Conservation (phyloP, 2,888 invertebrate species). For the Himalopsyche japonica region DNA sequence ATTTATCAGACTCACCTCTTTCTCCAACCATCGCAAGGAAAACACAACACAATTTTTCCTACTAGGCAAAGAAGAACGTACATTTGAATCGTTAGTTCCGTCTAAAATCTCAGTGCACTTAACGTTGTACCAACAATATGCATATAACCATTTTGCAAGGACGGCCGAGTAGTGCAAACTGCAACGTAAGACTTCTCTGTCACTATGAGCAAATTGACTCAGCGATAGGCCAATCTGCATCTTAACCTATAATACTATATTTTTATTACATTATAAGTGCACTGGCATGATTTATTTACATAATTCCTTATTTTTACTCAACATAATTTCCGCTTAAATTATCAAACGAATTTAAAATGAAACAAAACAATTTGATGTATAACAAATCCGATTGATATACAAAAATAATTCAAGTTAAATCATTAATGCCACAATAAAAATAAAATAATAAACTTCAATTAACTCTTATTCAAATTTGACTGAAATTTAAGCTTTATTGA, state of each 20-base stretch:
- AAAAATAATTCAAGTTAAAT: no score
- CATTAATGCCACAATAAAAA: no score
- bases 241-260: neutral
- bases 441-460: no score
- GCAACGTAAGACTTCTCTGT: constrained; percentile 15
- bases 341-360: no score
- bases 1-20: neutral
- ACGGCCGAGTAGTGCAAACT: neutral
- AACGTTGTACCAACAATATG: neutral
- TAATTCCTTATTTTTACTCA: neutral
- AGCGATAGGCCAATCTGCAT: neutral
- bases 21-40: constrained; percentile 1
- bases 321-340: no score
- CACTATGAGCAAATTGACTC: constrained; percentile 21
- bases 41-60: constrained; percentile 14
- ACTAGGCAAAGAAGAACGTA: neutral
- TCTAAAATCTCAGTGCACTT: neutral
- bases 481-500: no score
- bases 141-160: neutral
- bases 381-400: no score
- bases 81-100: neutral
- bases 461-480: no score
- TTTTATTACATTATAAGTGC: no score
- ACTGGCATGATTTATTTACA: neutral
- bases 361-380: no score